phyloP scores from a whole-genome alignment of 2,113 vertebrate genomes.

The Scortum barcoo region DNA sequence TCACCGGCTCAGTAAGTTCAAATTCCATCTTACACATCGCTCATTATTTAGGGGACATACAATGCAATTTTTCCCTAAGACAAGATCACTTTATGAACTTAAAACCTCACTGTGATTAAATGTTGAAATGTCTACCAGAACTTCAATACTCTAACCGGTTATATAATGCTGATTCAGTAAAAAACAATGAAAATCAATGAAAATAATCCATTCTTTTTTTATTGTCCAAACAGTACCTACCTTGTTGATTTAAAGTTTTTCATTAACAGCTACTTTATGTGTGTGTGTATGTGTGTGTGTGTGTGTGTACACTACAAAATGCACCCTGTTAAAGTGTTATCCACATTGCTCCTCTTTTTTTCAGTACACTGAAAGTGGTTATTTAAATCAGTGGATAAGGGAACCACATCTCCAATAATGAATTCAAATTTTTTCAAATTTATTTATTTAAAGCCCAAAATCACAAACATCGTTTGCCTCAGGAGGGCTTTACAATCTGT shows the following conservation, averaged over 20 bases:
- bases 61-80: not conserved
- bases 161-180: not conserved
- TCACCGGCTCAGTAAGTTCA: not conserved
- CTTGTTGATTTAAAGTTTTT: not conserved
- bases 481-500: too few relatives aligned
- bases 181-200: slow-evolving; percentile 16
- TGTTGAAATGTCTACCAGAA: not conserved
- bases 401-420: not conserved
- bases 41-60: not conserved
- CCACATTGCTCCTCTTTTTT: too few relatives aligned
- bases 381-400: too few relatives aligned
- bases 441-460: too few relatives aligned
- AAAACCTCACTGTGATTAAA: not conserved
- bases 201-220: not conserved
- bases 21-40: not conserved
- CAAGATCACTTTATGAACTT: not conserved
- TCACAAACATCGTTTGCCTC: too few relatives aligned
- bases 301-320: too few relatives aligned
- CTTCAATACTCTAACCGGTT: not conserved
- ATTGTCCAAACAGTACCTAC: slow-evolving; percentile 19
- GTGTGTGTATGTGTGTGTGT: not conserved
- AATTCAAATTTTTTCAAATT: too few relatives aligned
- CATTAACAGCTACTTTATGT: not conserved
- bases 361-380: too few relatives aligned
- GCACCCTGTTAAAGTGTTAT: too few relatives aligned